phyloP scores from a whole-genome alignment of 2,797 vertebrate genomes.

The Sebastes kiyomatsui region DNA sequence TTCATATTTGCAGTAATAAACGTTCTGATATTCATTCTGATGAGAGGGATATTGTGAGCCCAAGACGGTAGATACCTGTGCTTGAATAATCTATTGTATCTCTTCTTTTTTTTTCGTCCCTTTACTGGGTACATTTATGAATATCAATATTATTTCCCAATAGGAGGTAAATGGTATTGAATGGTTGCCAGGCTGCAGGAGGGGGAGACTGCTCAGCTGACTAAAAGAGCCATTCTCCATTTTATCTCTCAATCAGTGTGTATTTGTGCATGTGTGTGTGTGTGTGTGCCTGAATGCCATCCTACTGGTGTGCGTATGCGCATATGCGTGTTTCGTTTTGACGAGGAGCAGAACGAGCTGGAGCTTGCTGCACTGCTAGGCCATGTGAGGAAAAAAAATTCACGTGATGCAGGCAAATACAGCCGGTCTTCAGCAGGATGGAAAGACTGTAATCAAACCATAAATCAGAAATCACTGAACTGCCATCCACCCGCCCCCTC shows the following conservation, averaged over 20 bases:
- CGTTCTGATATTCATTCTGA: slow-evolving; percentile 28
- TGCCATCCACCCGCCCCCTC: slow-evolving; percentile 53
- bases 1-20: slow-evolving; percentile 45
- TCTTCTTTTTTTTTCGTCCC: slow-evolving; percentile 16
- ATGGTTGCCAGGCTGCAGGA: slow-evolving; percentile 71
- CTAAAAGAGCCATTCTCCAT: slow-evolving; percentile 71
- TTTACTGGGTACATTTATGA: slow-evolving; percentile 62
- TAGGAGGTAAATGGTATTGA: slow-evolving; percentile 71
- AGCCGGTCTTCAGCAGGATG: slow-evolving; percentile 67
- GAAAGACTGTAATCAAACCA: slow-evolving; percentile 82
- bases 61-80: slow-evolving; percentile 52
- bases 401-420: slow-evolving; percentile 72
- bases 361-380: slow-evolving; percentile 59
- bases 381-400: slow-evolving; percentile 67
- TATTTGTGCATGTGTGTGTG: slow-evolving; percentile 30
- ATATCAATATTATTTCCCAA: slow-evolving; percentile 75
- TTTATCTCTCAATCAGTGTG: slow-evolving; percentile 74
- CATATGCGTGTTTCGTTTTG: slow-evolving; percentile 41
- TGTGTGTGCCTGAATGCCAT: neutral
- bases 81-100: slow-evolving; percentile 38
- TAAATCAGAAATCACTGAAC: slow-evolving; percentile 81
- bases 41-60: slow-evolving; percentile 46
- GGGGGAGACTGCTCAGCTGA: slow-evolving; percentile 54
- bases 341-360: slow-evolving; percentile 46
- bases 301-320: neutral